Percentiles rank a stretch among this genome's conserved stretches.
Conservation (phyloP, 2,113 vertebrate genomes). For the Oreochromis tanganicae region DNA sequence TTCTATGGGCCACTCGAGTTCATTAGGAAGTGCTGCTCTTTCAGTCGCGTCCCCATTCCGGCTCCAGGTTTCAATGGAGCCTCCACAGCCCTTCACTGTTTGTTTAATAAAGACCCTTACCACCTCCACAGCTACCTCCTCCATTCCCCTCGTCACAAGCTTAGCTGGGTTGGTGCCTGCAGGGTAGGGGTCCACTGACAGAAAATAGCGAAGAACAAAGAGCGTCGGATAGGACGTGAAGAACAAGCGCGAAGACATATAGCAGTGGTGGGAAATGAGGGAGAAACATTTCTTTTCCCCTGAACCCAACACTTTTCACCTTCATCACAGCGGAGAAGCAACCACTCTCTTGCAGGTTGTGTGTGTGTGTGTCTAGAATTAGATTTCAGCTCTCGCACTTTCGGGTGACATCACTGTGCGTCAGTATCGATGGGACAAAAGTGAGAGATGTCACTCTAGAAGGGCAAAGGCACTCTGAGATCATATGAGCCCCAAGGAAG, state of each 20-base stretch:
- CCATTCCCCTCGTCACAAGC: constrained; percentile 21
- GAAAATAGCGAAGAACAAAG: constrained; percentile 21
- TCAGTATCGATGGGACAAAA: constrained; percentile 30
- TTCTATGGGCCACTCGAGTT: constrained; percentile 76
- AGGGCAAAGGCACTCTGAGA: constrained; percentile 45
- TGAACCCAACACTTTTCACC: neutral
- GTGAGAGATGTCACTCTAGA: constrained; percentile 50
- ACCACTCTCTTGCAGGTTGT: neutral
- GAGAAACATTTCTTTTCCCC: neutral
- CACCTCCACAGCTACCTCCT: constrained; percentile 51
- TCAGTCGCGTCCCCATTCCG: constrained; percentile 64
- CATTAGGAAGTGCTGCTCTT: constrained; percentile 74
- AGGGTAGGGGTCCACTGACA: constrained; percentile 20
- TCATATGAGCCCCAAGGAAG: constrained; percentile 25
- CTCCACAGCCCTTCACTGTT: constrained; percentile 65
- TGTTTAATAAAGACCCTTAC: constrained; percentile 73
- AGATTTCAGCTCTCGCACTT: constrained; percentile 50
- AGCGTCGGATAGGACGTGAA: neutral
- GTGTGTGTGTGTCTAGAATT: neutral
- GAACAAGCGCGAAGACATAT: neutral
- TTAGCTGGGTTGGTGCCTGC: constrained; percentile 29
- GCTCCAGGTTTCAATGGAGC: constrained; percentile 66
- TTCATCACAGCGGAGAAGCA: neutral
- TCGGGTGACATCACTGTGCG: constrained; percentile 45
- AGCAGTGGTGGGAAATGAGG: neutral